Conservation (phyloP, 2,113 vertebrate genomes). For the Pachyramphus minor region DNA sequence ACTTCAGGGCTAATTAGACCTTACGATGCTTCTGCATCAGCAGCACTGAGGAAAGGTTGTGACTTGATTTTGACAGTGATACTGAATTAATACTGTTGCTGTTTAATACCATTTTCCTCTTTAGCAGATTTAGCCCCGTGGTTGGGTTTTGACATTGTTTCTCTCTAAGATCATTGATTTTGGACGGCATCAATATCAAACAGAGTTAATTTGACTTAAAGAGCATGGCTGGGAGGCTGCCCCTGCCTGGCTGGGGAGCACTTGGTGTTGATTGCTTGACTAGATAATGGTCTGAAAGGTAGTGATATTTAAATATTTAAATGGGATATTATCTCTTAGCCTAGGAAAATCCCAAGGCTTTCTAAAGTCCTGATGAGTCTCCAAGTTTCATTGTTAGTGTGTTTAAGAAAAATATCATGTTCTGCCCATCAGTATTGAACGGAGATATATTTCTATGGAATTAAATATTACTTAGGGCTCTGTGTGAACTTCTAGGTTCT, state of each 20-base stretch:
- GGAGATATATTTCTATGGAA: conserved; percentile 45
- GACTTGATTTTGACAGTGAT: not conserved
- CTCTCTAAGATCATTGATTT: conserved; percentile 20
- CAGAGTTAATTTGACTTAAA: not conserved
- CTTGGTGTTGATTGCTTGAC: conserved; percentile 27
- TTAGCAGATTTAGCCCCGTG: not conserved
- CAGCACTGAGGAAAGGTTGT: not conserved
- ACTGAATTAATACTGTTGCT: not conserved
- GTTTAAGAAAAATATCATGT: not conserved
- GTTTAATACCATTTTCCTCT: not conserved
- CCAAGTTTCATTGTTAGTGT: not conserved
- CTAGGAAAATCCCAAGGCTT: conserved; percentile 30
- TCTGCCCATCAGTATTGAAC: conserved; percentile 19
- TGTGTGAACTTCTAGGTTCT: conserved; percentile 52
- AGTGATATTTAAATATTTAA: conserved; percentile 46
- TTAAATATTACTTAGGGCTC: conserved; percentile 72
- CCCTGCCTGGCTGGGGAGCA: not conserved
- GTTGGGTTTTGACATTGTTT: not conserved
- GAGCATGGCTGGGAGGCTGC: not conserved
- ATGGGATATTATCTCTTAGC: conserved; percentile 11
- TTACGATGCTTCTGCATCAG: not conserved
- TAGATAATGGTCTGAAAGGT: conserved; percentile 7
- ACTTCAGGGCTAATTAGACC: conserved; percentile 3
- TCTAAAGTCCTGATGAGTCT: not conserved
- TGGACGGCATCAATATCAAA: not conserved